These are phyloP conservation scores for Phycodurus eques DNA, from an alignment of 2,113 vertebrate species.

Conservation along the genomic window DNA sequence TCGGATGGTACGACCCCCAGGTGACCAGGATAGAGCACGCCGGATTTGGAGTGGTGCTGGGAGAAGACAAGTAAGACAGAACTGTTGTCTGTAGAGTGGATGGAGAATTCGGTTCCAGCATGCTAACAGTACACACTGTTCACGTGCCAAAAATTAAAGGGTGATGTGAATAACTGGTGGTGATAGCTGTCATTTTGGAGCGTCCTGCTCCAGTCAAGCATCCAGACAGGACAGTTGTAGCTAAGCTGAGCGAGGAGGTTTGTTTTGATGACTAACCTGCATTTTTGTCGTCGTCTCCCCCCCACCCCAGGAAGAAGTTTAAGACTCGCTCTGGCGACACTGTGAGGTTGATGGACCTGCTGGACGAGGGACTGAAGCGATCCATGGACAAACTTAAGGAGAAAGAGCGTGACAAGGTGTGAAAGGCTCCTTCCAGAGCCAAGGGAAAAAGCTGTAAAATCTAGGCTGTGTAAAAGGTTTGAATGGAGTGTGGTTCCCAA, in stretches of 20 bases:
- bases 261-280: background rate
- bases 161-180: too few species aligned
- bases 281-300: slow-evolving; percentile 11
- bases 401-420: slow-evolving; percentile 94
- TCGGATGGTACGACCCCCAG: slow-evolving; percentile 92
- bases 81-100: background rate
- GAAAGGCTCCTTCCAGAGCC: background rate
- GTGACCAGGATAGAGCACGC: slow-evolving; percentile 87
- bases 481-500: too few species aligned
- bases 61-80: slow-evolving; percentile 91
- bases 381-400: slow-evolving; percentile 96
- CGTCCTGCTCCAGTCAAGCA: slow-evolving; percentile 18
- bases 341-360: slow-evolving; percentile 87
- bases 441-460: too few species aligned
- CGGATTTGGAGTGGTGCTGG: slow-evolving; percentile 92
- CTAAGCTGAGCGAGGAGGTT: background rate
- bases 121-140: background rate
- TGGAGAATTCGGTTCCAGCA: background rate
- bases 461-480: too few species aligned
- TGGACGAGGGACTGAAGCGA: slow-evolving; percentile 91
- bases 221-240: slow-evolving; percentile 12
- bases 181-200: slow-evolving; percentile 5
- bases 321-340: slow-evolving; percentile 96
- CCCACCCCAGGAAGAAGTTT: slow-evolving; percentile 89
- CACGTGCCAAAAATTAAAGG: background rate